Evolutionary conservation across 64 coral and sea anemone genomes (phyloP), one percentile per base, ranked within the genome.

Genomic region (Trachythela sp.): DNA sequence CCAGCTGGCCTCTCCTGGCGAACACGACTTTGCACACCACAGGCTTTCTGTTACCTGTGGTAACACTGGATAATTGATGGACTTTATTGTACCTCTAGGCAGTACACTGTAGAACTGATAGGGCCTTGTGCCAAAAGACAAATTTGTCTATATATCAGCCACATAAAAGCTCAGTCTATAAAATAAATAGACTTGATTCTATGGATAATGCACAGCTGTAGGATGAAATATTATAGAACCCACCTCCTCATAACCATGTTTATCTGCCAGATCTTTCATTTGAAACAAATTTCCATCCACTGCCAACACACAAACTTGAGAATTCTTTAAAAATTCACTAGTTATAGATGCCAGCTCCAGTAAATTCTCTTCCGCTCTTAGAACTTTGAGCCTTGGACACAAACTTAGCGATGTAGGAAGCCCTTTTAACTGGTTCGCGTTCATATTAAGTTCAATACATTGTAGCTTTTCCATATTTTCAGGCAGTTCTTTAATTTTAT

Each of bases 281-380:
- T 92, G 88, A 87, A 99, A 99, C 48, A 99, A 77, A 34, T 99
- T 99, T 4, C 96, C 96, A 41, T 99, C 93, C 17, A 92, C 40
- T 75, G 96, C 91, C 20, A 99, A 89, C 35, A 95, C 34, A 32
- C 93, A 94, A 77, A 99, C 64, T 41, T 92, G 91, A 24, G 96
- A 99, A 41, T 95, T 91, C 40, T 87, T 99, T 36, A 99, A 54
- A 29, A 99, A 77, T 40, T 88, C 70, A 26, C 41, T 40, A 36
- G 89, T 84, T 24, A 99, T 84, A 0, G 91, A 60, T 31, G 94
- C 93, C 11, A 99, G 5, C 4, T 93, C 36, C n/a, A 99, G 84
- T 39, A 94, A 93, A 30, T 99, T 99, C 37, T 99, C 96, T 84
- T 99, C 91, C 36, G 93, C 29, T 59, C 96, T 86, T 13, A 99